Evolutionary conservation across 2,797 vertebrate species (phyloP).

Genomic region (Hozukius guyotensis): DNA sequence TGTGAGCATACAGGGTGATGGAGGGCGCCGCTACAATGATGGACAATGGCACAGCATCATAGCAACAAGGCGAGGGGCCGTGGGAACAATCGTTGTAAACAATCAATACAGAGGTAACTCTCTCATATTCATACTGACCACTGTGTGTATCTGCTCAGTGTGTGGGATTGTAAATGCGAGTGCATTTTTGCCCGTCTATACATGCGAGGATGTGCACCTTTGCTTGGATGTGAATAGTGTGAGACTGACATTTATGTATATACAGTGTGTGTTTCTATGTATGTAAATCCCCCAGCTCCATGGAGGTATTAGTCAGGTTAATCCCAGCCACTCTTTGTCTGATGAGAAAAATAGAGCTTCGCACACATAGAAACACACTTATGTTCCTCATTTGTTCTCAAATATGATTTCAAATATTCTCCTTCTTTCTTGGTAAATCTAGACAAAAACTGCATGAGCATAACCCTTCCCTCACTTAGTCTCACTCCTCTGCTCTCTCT

Average conservation of each 20-base stretch:
- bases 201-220: background rate
- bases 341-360: conserved; percentile 76
- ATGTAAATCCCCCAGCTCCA: conserved; percentile 62
- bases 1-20: conserved; percentile 87
- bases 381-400: background rate
- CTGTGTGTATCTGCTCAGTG: conserved; percentile 32
- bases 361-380: background rate
- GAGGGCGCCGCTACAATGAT: conserved; percentile 86
- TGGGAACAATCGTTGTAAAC: conserved; percentile 89
- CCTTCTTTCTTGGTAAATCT: background rate
- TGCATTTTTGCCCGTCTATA: conserved; percentile 7
- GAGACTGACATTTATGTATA: background rate
- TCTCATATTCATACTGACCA: conserved; percentile 73
- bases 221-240: conserved; percentile 10
- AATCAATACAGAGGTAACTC: conserved; percentile 82
- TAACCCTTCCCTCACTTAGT: background rate
- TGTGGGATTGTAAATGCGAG: conserved; percentile 25
- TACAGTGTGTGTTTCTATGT: conserved; percentile 26
- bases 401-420: background rate
- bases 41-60: conserved; percentile 90
- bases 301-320: conserved; percentile 80
- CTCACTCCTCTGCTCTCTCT: background rate
- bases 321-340: conserved; percentile 76
- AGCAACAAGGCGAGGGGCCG: conserved; percentile 86
- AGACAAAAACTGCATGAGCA: background rate